These are phyloP conservation scores for Brachypodius melanocephalos DNA, from an alignment of 2,113 vertebrate species.

Conservation along the genomic window DNA sequence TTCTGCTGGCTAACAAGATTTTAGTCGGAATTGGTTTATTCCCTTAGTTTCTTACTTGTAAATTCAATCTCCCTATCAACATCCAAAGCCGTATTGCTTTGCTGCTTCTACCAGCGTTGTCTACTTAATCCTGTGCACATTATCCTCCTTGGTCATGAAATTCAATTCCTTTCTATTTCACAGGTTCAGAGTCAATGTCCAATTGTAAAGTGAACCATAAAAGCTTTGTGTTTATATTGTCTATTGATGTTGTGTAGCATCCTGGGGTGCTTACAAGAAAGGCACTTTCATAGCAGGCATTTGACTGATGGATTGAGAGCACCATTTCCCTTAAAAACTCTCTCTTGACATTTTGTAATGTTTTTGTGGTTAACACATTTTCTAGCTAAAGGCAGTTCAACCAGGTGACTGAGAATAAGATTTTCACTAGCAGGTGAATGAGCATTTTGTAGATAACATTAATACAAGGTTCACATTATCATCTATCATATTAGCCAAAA, in stretches of 20 bases:
- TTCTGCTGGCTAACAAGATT: constrained; percentile 4
- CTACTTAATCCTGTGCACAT: constrained; percentile 26
- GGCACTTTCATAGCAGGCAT: constrained; percentile 13
- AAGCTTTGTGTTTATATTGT: constrained; percentile 44
- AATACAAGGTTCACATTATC: neutral
- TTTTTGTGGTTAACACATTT: constrained; percentile 49
- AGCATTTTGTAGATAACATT: neutral
- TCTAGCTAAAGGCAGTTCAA: constrained; percentile 12
- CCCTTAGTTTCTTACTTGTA: constrained; percentile 19
- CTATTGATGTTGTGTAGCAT: constrained; percentile 30
- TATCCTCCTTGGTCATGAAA: constrained; percentile 36
- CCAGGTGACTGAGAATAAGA: neutral
- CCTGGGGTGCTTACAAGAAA: constrained; percentile 44
- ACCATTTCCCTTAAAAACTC: constrained; percentile 6
- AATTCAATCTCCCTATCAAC: constrained; percentile 2
- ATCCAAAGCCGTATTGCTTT: neutral
- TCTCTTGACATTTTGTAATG: neutral
- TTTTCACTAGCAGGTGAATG: neutral
- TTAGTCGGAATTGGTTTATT: constrained; percentile 16
- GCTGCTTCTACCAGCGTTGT: neutral
- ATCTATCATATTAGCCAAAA: neutral
- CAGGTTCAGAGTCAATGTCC: constrained; percentile 47
- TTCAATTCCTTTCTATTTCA: constrained; percentile 57
- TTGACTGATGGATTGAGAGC: constrained; percentile 56
- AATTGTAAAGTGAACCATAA: constrained; percentile 59